Percentiles rank a stretch among this genome's conserved stretches.
Evolutionary conservation across 2,888 invertebrate genomes (phyloP).

Genomic region (Eulithis prunata): DNA sequence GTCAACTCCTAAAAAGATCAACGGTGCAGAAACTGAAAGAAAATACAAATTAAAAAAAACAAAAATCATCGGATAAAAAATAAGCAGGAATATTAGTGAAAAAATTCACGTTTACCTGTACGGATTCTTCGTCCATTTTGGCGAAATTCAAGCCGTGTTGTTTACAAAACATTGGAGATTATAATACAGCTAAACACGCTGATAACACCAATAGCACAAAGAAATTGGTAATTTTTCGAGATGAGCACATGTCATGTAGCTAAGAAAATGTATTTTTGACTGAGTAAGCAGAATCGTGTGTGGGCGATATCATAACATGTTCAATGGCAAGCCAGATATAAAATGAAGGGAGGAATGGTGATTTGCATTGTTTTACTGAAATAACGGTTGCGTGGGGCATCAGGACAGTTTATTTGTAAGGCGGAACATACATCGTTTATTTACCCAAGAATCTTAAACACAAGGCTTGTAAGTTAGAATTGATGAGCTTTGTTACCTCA

Average conservation of each 20-base stretch:
- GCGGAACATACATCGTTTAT: neutral
- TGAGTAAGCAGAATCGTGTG: slow-evolving; percentile 57
- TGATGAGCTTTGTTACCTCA: slow-evolving; percentile 58
- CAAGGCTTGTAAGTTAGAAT: neutral
- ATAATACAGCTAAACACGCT: neutral
- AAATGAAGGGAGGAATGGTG: slow-evolving; percentile 54
- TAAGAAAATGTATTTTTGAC: slow-evolving; percentile 65
- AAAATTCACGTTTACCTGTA: slow-evolving; percentile 40
- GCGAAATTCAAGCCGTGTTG: neutral
- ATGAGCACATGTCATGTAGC: slow-evolving; percentile 53
- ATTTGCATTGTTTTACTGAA: slow-evolving; percentile 54
- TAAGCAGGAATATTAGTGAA: neutral
- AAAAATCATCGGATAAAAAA: neutral
- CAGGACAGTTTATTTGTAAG: slow-evolving; percentile 30
- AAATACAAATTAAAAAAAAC: no score
- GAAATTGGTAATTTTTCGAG: slow-evolving; percentile 36
- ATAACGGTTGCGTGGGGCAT: slow-evolving; percentile 60
- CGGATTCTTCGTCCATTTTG: slow-evolving; percentile 49
- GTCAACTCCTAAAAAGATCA: no score
- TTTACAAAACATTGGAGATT: slow-evolving; percentile 3
- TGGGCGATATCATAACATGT: slow-evolving; percentile 56
- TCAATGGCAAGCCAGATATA: slow-evolving; percentile 60
- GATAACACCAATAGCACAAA: neutral
- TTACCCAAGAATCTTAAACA: neutral
- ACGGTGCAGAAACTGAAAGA: no score